Base-by-base conservation (phyloP, 1,140 invertebrate genomes). In the Philaenus spumarius region DNA sequence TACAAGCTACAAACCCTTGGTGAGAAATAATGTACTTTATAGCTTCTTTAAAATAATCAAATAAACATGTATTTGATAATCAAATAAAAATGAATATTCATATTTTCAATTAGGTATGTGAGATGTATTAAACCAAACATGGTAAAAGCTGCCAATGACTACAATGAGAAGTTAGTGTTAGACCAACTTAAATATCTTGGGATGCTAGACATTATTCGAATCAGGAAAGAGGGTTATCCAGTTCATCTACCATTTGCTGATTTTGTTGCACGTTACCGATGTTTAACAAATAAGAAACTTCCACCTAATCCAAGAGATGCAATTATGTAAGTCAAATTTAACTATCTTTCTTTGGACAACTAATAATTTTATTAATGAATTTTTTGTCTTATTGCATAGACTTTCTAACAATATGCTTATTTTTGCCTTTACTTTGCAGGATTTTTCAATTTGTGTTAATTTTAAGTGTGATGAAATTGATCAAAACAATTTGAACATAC, bases 121-220 rank as follows among this genome's bases (percentile, higher is more conserved):
- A 79, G 94, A 6, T 97, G 95, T 69, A 95, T 97, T 62, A 97
- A 97, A 70, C 93, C 95, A 1, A 97, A 97, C 68, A 82, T 86
- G 69, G 78, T 86, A 63, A 97, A 97, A 73, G 75, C 81, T n/a
- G 78, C 92, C 0, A 83, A 93, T 66, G 81, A 85, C 62, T 97
- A 91, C 71, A 85, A 90, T 71, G 84, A 88, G 37, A 79, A 82
- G 47, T 78, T 96, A 52, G 93, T 97, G 1, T 74, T 94, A 37
- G 90, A 93, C 66, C 95, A 97, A 75, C 76, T 97, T 5, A 84
- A 86, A 62, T 97, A 97, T 75, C 81, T 97, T 43, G 94, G 95
- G 45, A 97, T 97, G 92, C 77, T 96, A 68, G 94, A 97, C 72
- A 95, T 97, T 60, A 95, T 97, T 65, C 78, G 91, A 53, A 97